Evolutionary conservation across 2,888 invertebrate species (phyloP).

Genomic region (Stenichneumon culpator): DNA sequence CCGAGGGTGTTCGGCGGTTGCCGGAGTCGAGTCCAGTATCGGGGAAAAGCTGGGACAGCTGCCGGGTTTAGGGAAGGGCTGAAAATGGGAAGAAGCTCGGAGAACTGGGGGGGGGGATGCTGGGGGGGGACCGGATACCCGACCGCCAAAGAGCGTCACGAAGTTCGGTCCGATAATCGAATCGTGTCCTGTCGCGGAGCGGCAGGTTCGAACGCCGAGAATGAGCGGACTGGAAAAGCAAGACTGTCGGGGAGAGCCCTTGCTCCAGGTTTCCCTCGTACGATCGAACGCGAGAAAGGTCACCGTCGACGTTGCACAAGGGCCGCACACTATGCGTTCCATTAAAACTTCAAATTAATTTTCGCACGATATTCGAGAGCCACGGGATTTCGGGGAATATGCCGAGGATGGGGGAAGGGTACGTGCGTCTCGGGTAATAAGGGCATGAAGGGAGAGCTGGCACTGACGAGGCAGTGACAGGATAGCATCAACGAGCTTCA

Average conservation of each 20-base stretch:
- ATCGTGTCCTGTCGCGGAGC: constrained; percentile 69
- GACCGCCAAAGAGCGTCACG: constrained; percentile 70
- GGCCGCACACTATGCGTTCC: constrained; percentile 73
- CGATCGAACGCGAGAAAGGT: constrained; percentile 14
- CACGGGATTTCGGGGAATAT: constrained; percentile 11
- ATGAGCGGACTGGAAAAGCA: constrained; percentile 71
- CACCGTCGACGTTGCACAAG: neutral
- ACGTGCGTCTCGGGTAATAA: constrained; percentile 4
- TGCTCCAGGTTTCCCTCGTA: neutral
- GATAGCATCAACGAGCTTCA: constrained; percentile 76
- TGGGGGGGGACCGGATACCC: constrained; percentile 60
- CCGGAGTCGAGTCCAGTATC: constrained; percentile 58
- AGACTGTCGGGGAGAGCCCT: constrained; percentile 70
- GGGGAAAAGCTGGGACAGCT: constrained; percentile 58
- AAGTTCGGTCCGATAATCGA: constrained; percentile 79
- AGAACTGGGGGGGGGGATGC: constrained; percentile 37
- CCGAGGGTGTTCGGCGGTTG: constrained; percentile 58
- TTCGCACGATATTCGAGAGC: constrained; percentile 60
- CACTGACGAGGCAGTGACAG: constrained; percentile 69
- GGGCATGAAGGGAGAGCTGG: constrained; percentile 4
- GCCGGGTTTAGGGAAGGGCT: neutral
- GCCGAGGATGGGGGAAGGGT: neutral
- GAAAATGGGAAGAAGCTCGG: neutral
- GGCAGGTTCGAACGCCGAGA: constrained; percentile 30
- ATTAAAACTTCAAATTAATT: constrained; percentile 82